phyloP scores from a whole-genome alignment of 1,140 invertebrate species.

The Idris sp. region DNA sequence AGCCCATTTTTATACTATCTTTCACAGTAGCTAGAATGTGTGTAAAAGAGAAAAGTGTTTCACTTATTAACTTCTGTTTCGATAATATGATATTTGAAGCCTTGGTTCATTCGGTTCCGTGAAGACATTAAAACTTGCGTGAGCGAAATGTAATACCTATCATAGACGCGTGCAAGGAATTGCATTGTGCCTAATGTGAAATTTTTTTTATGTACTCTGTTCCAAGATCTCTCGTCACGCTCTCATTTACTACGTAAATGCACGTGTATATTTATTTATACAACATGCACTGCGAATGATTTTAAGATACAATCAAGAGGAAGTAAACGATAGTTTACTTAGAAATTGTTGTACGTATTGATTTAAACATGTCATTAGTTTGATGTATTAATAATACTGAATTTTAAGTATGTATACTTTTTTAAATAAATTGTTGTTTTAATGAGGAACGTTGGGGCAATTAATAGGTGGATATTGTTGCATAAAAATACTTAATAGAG shows the following conservation, averaged over 20 bases:
- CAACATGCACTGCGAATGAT: slow-evolving; percentile 14
- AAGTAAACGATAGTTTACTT: slow-evolving; percentile 13
- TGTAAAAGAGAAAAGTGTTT: slow-evolving; percentile 15
- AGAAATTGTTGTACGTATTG: slow-evolving; percentile 12
- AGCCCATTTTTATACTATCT: slow-evolving; percentile 29
- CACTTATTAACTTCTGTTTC: slow-evolving; percentile 26
- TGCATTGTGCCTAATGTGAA: slow-evolving; percentile 44
- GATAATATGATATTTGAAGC: slow-evolving; percentile 26
- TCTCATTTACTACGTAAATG: slow-evolving; percentile 44
- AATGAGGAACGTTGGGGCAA: too few species aligned
- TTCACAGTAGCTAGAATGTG: slow-evolving; percentile 27
- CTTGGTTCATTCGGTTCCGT: slow-evolving; percentile 44
- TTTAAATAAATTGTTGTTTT: too few species aligned
- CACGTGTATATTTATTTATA: slow-evolving; percentile 28
- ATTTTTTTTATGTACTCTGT: slow-evolving; percentile 29
- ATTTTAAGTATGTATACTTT: background rate
- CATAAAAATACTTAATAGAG: too few species aligned
- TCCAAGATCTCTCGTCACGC: slow-evolving; percentile 46
- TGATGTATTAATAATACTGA: background rate
- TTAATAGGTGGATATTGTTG: too few species aligned
- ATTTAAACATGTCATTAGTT: background rate
- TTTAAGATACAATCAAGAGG: slow-evolving; percentile 17
- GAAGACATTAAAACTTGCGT: slow-evolving; percentile 59
- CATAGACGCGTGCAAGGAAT: slow-evolving; percentile 52
- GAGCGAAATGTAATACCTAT: slow-evolving; percentile 45